A percentile compares a stretch with the other conserved stretches of the same genome.
phyloP scores from a whole-genome alignment of 1,140 invertebrate genomes.

The Coptotermes formosanus region DNA sequence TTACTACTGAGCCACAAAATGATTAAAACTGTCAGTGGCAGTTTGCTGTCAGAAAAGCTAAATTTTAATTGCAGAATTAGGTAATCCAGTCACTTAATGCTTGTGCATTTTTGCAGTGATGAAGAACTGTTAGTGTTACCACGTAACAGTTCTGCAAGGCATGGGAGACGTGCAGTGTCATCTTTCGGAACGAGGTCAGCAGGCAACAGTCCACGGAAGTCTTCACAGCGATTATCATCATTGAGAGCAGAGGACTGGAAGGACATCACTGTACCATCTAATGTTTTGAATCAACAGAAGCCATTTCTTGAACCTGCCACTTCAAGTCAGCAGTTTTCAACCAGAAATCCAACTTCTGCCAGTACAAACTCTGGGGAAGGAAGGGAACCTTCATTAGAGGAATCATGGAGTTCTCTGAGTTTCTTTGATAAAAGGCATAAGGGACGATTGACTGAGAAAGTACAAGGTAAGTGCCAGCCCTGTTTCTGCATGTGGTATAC shows the following conservation, averaged over 20 bases:
- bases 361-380: background rate
- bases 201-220: slow-evolving; percentile 25
- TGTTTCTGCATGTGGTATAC: slow-evolving; percentile 48
- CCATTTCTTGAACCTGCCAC: background rate
- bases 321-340: background rate
- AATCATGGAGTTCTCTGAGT: slow-evolving; percentile 33
- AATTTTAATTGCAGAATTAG: background rate
- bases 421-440: slow-evolving; percentile 32
- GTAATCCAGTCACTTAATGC: background rate
- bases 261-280: background rate
- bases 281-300: background rate
- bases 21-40: background rate
- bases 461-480: background rate
- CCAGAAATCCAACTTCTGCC: background rate
- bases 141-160: slow-evolving; percentile 26
- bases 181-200: slow-evolving; percentile 16
- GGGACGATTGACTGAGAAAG: slow-evolving; percentile 26
- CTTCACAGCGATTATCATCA: background rate
- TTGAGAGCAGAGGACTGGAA: background rate
- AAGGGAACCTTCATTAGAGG: slow-evolving; percentile 23
- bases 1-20: background rate
- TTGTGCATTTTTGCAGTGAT: slow-evolving; percentile 13
- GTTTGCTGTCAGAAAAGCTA: background rate
- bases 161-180: slow-evolving; percentile 27
- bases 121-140: background rate